phyloP scores from a whole-genome alignment of 2,113 vertebrate genomes.

The Calypte anna region DNA sequence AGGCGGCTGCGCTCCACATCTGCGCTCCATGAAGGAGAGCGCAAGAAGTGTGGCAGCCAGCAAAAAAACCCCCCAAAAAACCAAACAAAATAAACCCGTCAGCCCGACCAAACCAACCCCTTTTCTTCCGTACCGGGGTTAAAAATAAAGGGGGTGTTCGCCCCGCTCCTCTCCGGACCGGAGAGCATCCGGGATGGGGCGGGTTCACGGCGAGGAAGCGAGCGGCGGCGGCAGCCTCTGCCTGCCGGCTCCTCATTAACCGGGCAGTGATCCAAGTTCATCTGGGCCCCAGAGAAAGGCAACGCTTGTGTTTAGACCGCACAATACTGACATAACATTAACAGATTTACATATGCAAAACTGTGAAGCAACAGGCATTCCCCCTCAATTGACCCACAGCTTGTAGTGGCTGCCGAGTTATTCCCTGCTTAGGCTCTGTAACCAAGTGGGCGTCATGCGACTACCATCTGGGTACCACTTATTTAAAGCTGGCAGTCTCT shows the following conservation, averaged over 20 bases:
- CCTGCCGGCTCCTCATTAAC: constrained; percentile 79
- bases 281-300: constrained; percentile 85
- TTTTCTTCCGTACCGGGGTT: constrained; percentile 67
- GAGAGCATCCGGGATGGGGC: constrained; percentile 65
- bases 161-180: constrained; percentile 57
- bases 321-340: constrained; percentile 88
- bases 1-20: constrained; percentile 82
- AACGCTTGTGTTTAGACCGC: constrained; percentile 84
- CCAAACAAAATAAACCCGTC: constrained; percentile 18
- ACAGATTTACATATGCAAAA: constrained; percentile 89
- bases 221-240: constrained; percentile 72
- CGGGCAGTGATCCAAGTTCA: constrained; percentile 85
- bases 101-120: constrained; percentile 67
- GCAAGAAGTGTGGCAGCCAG: constrained; percentile 78
- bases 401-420: constrained; percentile 89
- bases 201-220: constrained; percentile 58
- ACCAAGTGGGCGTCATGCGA: constrained; percentile 91
- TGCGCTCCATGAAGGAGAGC: constrained; percentile 79
- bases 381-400: constrained; percentile 88
- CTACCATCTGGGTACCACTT: constrained; percentile 97
- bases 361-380: constrained; percentile 89
- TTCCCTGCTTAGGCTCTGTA: constrained; percentile 88
- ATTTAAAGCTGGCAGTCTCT: constrained; percentile 95
- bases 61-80: not conserved
- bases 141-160: constrained; percentile 76